A percentile compares a stretch with the other conserved stretches of the same genome.
phyloP scores from a whole-genome alignment of 2,113 vertebrate genomes.

The Neodontobutis hainanensis region DNA sequence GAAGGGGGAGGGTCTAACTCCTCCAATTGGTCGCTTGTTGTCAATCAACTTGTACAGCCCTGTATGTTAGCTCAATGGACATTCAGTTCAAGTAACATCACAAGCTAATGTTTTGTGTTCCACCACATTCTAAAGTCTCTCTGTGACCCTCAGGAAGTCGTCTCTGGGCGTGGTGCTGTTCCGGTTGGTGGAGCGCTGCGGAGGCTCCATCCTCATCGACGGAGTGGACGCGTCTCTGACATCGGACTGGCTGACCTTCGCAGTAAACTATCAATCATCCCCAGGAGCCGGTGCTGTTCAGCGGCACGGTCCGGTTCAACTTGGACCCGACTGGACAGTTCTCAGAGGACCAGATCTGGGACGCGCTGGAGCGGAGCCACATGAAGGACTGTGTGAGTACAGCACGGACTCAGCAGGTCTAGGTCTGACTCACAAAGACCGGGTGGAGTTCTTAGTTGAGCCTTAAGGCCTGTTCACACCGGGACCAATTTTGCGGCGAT shows the following conservation, averaged over 20 bases:
- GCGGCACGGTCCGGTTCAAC: constrained; percentile 88
- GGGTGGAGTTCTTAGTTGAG: too few relatives aligned
- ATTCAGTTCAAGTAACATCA: too few relatives aligned
- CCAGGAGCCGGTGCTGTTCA: constrained; percentile 92
- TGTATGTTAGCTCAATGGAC: too few relatives aligned
- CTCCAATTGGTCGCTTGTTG: too few relatives aligned
- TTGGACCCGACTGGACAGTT: constrained; percentile 90
- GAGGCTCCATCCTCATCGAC: constrained; percentile 91
- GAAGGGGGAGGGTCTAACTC: too few relatives aligned
- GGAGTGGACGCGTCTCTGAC: constrained; percentile 88
- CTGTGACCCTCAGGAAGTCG: constrained; percentile 82
- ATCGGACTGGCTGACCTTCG: constrained; percentile 93
- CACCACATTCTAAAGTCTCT: background rate
- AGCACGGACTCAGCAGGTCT: too few relatives aligned
- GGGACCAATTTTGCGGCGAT: too few relatives aligned
- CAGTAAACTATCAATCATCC: constrained; percentile 93
- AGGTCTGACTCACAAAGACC: too few relatives aligned
- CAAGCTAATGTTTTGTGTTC: too few relatives aligned
- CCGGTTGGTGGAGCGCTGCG: constrained; percentile 87
- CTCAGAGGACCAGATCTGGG: constrained; percentile 89
- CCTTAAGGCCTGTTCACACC: too few relatives aligned
- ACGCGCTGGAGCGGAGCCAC: constrained; percentile 89
- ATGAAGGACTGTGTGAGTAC: constrained; percentile 96
- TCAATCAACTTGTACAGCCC: too few relatives aligned
- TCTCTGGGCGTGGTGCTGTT: constrained; percentile 91